Evolutionary conservation across 2,888 invertebrate species (phyloP).

Genomic region (Hemithea aestivaria): DNA sequence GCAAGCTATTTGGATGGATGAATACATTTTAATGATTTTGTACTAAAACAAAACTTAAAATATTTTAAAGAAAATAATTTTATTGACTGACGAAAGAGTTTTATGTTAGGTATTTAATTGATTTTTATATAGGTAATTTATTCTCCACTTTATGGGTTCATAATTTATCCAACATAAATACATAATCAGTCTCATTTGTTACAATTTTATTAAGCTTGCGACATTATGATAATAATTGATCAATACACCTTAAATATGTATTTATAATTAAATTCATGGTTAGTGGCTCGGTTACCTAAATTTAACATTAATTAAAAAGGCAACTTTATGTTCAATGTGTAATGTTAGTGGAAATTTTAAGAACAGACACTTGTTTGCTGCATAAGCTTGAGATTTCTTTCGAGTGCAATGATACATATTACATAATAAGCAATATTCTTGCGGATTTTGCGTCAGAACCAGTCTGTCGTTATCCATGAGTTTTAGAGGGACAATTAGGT

Average conservation of each 20-base stretch:
- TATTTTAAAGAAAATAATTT: neutral
- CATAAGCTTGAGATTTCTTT: too few species aligned
- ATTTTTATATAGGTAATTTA: too few species aligned
- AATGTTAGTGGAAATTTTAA: conserved; percentile 1
- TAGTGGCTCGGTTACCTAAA: conserved; percentile 31
- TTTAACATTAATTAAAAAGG: conserved; percentile 41
- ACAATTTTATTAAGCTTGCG: conserved; percentile 43
- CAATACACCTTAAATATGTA: conserved; percentile 14
- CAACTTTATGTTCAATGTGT: conserved; percentile 29
- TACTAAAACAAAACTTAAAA: conserved; percentile 5
- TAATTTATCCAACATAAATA: conserved; percentile 52
- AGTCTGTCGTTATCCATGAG: too few species aligned
- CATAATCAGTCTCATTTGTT: conserved; percentile 65
- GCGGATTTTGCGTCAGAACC: conserved; percentile 14
- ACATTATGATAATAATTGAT: conserved; percentile 23
- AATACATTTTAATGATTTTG: conserved; percentile 28
- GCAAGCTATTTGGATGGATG: conserved; percentile 58
- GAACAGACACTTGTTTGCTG: too few species aligned
- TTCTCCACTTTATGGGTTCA: conserved; percentile 26
- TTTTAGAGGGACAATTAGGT: too few species aligned
- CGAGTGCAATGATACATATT: conserved; percentile 1
- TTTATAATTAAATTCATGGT: conserved; percentile 22
- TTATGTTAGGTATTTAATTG: conserved; percentile 21
- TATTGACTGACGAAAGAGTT: conserved; percentile 3
- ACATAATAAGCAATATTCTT: conserved; percentile 5